phyloP scores from a whole-genome alignment of 2,113 vertebrate species.

The Crotalus tigris region DNA sequence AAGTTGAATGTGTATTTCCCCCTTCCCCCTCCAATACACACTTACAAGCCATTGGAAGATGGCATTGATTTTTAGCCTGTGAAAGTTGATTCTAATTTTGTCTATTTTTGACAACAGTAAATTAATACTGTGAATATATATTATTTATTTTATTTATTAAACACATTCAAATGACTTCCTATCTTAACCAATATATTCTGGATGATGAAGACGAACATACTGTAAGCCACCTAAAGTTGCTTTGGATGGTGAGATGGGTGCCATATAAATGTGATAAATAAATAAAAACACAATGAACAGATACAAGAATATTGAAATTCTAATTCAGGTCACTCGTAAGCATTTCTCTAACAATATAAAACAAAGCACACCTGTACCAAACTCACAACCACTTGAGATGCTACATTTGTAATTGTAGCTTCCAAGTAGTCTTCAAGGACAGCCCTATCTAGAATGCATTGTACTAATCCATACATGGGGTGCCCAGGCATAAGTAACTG shows the following conservation, averaged over 20 bases:
- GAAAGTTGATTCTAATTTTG: neutral
- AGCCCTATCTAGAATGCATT: neutral
- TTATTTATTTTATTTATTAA: neutral
- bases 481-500: neutral
- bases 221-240: too few species aligned
- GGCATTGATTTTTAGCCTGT: neutral
- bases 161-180: neutral
- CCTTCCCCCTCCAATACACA: neutral
- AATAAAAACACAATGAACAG: neutral
- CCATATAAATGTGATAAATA: neutral
- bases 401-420: neutral
- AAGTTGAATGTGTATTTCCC: neutral
- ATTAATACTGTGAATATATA: neutral
- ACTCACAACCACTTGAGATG: neutral
- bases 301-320: neutral
- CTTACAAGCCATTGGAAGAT: neutral
- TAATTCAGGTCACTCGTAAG: neutral
- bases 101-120: neutral
- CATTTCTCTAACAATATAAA: neutral
- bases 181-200: neutral
- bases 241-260: too few species aligned
- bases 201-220: neutral
- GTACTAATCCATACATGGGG: neutral
- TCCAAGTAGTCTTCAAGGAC: neutral
- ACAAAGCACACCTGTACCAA: neutral